These are phyloP conservation scores for Autographa pulchrina DNA, from an alignment of 2,888 invertebrate genomes.

Conservation along the genomic window DNA sequence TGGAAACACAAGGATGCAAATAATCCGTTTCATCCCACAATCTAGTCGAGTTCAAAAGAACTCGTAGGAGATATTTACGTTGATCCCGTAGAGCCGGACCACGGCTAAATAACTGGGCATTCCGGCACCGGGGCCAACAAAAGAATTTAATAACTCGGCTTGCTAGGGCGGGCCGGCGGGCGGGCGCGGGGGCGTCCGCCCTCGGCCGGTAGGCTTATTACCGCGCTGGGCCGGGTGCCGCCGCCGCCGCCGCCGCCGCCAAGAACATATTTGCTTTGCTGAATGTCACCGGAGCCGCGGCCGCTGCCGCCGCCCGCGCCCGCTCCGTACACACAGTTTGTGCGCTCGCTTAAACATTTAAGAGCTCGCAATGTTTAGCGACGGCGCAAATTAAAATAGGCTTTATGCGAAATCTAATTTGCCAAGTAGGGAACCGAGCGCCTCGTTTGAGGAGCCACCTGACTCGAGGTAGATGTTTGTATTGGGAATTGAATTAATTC, in stretches of 20 bases:
- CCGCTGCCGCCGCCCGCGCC: constrained; percentile 62
- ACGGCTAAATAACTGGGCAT: constrained; percentile 83
- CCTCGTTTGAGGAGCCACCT: constrained; percentile 79
- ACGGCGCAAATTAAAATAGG: constrained; percentile 88
- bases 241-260: constrained; percentile 58
- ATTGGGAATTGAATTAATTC: constrained; percentile 87
- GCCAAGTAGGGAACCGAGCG: constrained; percentile 81
- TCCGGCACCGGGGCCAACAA: constrained; percentile 78
- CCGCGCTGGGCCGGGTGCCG: constrained; percentile 69
- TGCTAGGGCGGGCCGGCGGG: constrained; percentile 70
- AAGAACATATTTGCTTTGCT: constrained; percentile 85
- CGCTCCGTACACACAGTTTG: constrained; percentile 80
- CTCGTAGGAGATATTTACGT: constrained; percentile 76
- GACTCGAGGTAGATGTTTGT: constrained; percentile 81
- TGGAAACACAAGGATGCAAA: constrained; percentile 69
- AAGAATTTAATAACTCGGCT: constrained; percentile 87
- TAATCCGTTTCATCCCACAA: constrained; percentile 76
- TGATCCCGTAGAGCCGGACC: constrained; percentile 79
- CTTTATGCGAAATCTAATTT: constrained; percentile 89
- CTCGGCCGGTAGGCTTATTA: constrained; percentile 85
- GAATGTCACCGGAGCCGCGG: constrained; percentile 78
- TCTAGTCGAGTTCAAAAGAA: constrained; percentile 78
- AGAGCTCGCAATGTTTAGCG: constrained; percentile 86
- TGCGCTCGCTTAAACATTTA: constrained; percentile 86
- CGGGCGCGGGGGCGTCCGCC: constrained; percentile 69